A percentile compares a stretch with the other conserved stretches of the same genome.
phyloP scores from a whole-genome alignment of 2,888 invertebrate genomes.

The Athalia rosae region DNA sequence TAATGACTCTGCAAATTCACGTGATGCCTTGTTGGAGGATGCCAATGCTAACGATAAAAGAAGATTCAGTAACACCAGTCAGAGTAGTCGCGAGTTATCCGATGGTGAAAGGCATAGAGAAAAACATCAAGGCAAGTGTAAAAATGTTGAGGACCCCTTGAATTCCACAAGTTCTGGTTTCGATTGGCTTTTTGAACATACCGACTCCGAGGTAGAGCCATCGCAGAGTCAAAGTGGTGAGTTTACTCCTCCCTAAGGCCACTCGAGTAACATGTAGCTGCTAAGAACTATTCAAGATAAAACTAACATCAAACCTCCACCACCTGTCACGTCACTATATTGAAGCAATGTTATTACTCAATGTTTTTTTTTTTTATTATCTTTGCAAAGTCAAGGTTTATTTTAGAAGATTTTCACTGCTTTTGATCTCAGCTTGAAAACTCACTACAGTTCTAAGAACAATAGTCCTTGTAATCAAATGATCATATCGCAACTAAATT shows the following conservation, averaged over 20 bases:
- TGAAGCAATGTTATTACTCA: slow-evolving; percentile 11
- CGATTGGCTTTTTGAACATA: slow-evolving; percentile 79
- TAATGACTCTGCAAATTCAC: slow-evolving; percentile 68
- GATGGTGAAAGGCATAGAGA: slow-evolving; percentile 61
- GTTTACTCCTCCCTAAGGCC: slow-evolving; percentile 42
- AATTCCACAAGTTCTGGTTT: slow-evolving; percentile 77
- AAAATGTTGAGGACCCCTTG: slow-evolving; percentile 66
- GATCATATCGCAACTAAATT: background rate
- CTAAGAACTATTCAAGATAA: background rate
- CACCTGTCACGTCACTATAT: background rate
- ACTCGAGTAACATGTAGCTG: background rate
- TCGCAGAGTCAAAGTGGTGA: slow-evolving; percentile 47
- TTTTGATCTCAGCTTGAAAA: too few relatives aligned
- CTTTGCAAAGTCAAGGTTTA: background rate
- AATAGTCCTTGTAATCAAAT: background rate
- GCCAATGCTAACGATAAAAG: slow-evolving; percentile 59
- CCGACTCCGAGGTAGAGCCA: slow-evolving; percentile 64
- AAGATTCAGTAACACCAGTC: slow-evolving; percentile 70
- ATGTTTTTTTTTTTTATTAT: slow-evolving; percentile 12
- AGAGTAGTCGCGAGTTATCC: slow-evolving; percentile 69
- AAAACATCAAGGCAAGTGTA: slow-evolving; percentile 58
- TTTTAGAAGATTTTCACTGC: slow-evolving; percentile 20
- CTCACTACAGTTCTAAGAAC: too few relatives aligned
- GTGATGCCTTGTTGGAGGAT: slow-evolving; percentile 68
- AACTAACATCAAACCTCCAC: background rate